phyloP scores from a whole-genome alignment of 2,113 vertebrate species.

The Trichechus manatus region DNA sequence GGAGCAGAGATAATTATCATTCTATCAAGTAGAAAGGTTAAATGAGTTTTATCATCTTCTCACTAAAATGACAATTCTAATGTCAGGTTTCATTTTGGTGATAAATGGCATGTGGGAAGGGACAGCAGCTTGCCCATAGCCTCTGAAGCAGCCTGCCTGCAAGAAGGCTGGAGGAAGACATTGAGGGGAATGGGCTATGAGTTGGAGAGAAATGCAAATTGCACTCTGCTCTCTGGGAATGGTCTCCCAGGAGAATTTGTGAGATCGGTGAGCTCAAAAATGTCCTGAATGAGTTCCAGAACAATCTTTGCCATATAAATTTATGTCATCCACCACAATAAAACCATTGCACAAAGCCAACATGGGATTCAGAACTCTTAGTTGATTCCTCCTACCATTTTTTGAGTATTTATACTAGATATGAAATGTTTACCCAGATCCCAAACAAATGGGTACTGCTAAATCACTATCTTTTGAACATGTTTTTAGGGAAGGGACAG shows the following conservation, averaged over 20 bases:
- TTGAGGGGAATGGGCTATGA: fast-evolving
- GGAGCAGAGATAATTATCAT: neutral
- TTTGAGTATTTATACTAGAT: neutral
- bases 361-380: neutral
- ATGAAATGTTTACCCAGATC: neutral
- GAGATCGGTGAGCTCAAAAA: neutral
- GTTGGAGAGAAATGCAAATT: neutral
- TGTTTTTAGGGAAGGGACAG: neutral
- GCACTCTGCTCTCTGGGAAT: neutral
- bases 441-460: neutral
- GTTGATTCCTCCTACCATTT: neutral
- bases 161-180: neutral
- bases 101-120: neutral
- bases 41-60: conserved; percentile 67
- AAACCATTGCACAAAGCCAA: neutral
- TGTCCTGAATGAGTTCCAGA: neutral
- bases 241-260: neutral
- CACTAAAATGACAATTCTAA: conserved; percentile 44
- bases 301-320: neutral
- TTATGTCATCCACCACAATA: neutral
- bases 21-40: conserved; percentile 51
- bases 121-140: neutral
- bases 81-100: conserved; percentile 71
- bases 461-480: neutral
- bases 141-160: neutral